A percentile compares a stretch with the other conserved stretches of the same genome.
Conservation (phyloP, 2,113 vertebrate species). For the Lota lota region DNA sequence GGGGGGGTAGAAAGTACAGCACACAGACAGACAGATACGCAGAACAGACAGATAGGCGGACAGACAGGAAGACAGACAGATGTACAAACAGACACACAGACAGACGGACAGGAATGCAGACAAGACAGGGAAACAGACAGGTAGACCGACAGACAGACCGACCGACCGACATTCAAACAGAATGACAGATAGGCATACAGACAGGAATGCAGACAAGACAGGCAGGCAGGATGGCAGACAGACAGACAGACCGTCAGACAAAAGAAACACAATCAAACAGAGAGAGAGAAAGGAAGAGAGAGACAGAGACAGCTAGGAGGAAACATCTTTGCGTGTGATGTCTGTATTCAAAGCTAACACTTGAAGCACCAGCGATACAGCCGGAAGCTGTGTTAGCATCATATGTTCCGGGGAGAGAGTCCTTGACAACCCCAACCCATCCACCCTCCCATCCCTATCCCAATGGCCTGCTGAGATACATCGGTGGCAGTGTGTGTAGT, state of each 20-base stretch:
- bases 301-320: conserved; percentile 28
- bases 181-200: conserved; percentile 10
- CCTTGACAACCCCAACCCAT: neutral
- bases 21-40: neutral
- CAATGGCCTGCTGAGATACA: neutral
- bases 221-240: neutral
- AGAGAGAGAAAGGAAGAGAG: conserved; percentile 7
- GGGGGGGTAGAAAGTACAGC: neutral
- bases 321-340: conserved; percentile 6
- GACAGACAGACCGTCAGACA: conserved; percentile 17
- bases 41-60: neutral
- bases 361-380: conserved; percentile 22
- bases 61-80: neutral
- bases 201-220: conserved; percentile 14
- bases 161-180: too few species aligned
- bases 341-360: conserved; percentile 41
- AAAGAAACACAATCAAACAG: conserved; percentile 13
- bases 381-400: neutral
- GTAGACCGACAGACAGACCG: neutral
- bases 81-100: too few species aligned
- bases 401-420: neutral
- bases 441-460: neutral
- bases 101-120: conserved; percentile 8
- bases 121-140: neutral
- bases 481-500: too few species aligned